These are phyloP conservation scores for Serilophus lunatus DNA, from an alignment of 2,113 vertebrate species.

Conservation along the genomic window DNA sequence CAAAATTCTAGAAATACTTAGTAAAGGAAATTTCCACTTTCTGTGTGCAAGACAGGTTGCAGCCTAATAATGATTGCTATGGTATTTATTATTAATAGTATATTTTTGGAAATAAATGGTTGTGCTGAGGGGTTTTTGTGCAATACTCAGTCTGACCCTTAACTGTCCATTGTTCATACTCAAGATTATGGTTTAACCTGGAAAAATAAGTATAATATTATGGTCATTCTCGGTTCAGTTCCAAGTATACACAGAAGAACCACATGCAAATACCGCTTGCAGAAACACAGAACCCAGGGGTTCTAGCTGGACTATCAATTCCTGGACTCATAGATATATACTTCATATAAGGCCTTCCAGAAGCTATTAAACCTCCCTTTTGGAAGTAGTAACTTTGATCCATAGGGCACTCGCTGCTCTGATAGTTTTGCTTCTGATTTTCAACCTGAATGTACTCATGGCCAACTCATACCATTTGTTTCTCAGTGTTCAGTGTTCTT, in stretches of 20 bases:
- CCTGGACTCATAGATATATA: neutral
- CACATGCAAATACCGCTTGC: neutral
- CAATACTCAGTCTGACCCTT: neutral
- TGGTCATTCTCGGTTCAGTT: neutral
- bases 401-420: neutral
- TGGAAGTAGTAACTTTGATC: neutral
- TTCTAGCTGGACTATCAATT: neutral
- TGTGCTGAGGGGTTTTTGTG: neutral
- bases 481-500: accelerated
- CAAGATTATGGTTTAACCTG: neutral
- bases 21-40: neutral
- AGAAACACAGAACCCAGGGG: neutral
- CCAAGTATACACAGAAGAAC: neutral
- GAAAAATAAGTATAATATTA: neutral
- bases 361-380: neutral
- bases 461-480: accelerated
- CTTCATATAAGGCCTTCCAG: neutral
- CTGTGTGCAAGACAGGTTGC: neutral
- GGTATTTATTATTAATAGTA: neutral
- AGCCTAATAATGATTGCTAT: neutral
- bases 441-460: neutral
- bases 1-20: neutral
- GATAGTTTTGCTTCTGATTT: neutral
- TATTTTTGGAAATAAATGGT: neutral
- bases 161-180: neutral